Percentiles rank a stretch among this genome's conserved stretches.
These are phyloP conservation scores for Aplocera efformata DNA, from an alignment of 2,888 invertebrate species.

Conservation along the genomic window DNA sequence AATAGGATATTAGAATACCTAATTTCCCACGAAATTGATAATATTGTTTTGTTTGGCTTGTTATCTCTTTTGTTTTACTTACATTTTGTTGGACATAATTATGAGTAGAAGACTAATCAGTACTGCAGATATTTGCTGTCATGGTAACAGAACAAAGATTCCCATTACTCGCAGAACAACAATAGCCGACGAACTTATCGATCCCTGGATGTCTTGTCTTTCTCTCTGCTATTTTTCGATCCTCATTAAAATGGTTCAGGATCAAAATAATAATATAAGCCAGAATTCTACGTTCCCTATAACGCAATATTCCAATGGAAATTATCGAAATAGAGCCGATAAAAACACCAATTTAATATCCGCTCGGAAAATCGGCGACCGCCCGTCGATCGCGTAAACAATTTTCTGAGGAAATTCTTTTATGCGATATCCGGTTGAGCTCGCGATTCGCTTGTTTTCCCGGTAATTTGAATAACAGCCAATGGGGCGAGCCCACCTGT, in stretches of 20 bases:
- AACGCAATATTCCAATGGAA: slow-evolving; percentile 38
- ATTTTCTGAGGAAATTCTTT: slow-evolving; percentile 73
- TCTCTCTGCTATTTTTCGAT: slow-evolving; percentile 25
- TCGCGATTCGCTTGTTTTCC: slow-evolving; percentile 56
- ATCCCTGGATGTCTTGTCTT: slow-evolving; percentile 32
- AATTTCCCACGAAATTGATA: neutral
- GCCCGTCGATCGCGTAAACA: slow-evolving; percentile 65
- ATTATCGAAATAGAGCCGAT: slow-evolving; percentile 41
- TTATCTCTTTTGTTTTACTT: slow-evolving; percentile 1
- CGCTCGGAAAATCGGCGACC: slow-evolving; percentile 55
- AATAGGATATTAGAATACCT: slow-evolving; percentile 32
- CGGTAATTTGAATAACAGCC: slow-evolving; percentile 52
- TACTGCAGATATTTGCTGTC: slow-evolving; percentile 20
- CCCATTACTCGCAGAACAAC: slow-evolving; percentile 33
- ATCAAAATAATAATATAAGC: neutral
- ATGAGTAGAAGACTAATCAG: neutral
- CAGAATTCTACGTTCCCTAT: slow-evolving; percentile 10
- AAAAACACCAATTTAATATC: slow-evolving; percentile 63
- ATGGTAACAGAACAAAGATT: slow-evolving; percentile 25
- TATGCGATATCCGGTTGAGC: slow-evolving; percentile 64
- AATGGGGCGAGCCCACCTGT: slow-evolving; percentile 39
- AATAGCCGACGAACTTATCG: slow-evolving; percentile 42
- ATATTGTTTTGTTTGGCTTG: slow-evolving; percentile 4
- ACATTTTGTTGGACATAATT: slow-evolving; percentile 1
- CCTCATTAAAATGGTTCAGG: slow-evolving; percentile 1